Evolutionary conservation across 2,113 vertebrate genomes (phyloP), one percentile per base, ranked within the genome.

Genomic region (Benitochromis conjunctus): DNA sequence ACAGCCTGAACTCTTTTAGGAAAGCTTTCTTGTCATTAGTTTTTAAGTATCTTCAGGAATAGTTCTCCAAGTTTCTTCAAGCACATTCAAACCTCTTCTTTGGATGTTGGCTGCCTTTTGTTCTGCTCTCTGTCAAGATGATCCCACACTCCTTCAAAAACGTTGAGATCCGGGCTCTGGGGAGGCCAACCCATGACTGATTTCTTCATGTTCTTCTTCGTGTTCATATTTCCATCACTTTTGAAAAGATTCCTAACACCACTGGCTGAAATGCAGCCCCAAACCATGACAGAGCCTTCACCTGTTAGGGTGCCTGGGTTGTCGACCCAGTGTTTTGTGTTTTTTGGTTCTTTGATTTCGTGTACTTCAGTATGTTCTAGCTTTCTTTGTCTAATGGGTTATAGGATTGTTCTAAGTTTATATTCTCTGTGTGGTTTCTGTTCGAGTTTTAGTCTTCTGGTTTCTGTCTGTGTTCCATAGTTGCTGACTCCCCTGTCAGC

Each of bases 131-230:
- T 1, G 6, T 64, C 31, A 36, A 36, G 18, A 64, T 36, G 60
- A 64, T 64, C 6, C 18, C 6, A 64, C 18, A 2, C 0, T 64
- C 2, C 60, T 64, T 64, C 60, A n/a, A 36, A 36, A 36, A 36
- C 0, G 16, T 19, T 34, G 58, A 60, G 3, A 2, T 60, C 9
- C 29, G 0, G 16, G 0, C 57, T 60, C 57, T 16, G 5, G 57
- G 26, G 29, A 60, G 57, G 29, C 9, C 36, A 36, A 62, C 12
- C 36, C 58, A 34, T 11, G 0, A 62, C 29, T 34, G 29, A 34
- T 26, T 26, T 26, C 26, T n/a, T n/a, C n/a, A n/a, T n/a, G n/a
- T n/a, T n/a, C n/a, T n/a, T n/a, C n/a, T n/a, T n/a, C n/a, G n/a
- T 9, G 62, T 24, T 43, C n/a, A 24, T 5, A 69, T 24, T 69